phyloP scores from a whole-genome alignment of 2,888 invertebrate genomes.

The Hypena proboscidalis region DNA sequence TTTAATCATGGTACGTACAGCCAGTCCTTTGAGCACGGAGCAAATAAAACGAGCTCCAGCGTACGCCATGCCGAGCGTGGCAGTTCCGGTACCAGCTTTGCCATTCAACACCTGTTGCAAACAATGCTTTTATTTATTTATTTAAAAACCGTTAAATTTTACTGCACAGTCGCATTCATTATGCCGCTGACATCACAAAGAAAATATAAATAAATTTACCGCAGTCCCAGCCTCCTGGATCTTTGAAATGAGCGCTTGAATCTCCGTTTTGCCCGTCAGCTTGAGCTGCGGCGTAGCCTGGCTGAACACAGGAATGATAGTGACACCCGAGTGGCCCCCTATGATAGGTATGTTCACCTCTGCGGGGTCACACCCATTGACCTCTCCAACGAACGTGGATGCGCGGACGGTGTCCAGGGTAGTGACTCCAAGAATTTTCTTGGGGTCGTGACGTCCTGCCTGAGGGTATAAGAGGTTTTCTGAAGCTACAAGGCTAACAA shows the following conservation, averaged over 20 bases:
- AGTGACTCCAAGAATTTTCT: constrained; percentile 95
- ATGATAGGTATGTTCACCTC: constrained; percentile 94
- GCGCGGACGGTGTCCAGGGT: constrained; percentile 97
- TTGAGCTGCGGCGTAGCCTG: constrained; percentile 1
- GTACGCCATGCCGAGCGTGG: constrained; percentile 10
- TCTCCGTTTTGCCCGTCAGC: background rate
- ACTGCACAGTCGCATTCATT: too few relatives aligned
- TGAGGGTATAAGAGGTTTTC: too few relatives aligned
- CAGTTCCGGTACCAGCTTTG: constrained; percentile 6
- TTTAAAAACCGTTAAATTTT: background rate
- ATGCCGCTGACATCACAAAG: too few relatives aligned
- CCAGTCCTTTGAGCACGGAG: constrained; percentile 91
- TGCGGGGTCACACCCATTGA: constrained; percentile 91
- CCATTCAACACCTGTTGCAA: constrained; percentile 4
- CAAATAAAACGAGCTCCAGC: constrained; percentile 90
- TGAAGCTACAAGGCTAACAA: too few relatives aligned
- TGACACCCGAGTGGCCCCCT: constrained; percentile 94
- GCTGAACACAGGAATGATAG: constrained; percentile 11
- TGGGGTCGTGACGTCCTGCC: constrained; percentile 42
- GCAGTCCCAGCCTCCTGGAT: constrained; percentile 11
- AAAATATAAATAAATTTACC: background rate
- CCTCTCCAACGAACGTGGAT: constrained; percentile 94
- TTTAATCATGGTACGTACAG: constrained; percentile 46
- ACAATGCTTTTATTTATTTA: background rate
- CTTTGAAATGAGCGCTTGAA: constrained; percentile 1